Base-by-base conservation (phyloP, 2,888 invertebrate species). In the Prionchulus punctatus region DNA sequence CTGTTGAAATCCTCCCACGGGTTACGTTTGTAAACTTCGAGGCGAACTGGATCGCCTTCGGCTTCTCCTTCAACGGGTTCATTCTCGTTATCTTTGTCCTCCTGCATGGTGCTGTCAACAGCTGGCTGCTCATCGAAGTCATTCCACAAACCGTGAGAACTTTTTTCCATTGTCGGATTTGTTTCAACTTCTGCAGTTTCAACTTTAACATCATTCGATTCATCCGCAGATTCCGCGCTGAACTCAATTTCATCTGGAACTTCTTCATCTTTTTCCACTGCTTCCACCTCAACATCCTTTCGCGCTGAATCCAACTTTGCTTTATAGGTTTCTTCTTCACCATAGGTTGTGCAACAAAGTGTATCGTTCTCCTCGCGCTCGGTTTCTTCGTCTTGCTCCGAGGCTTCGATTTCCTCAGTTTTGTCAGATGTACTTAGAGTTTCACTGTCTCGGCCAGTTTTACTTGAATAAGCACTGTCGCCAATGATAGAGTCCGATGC, bases 381-480 rank as follows among this genome's bases (percentile, higher is more conserved):
- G 12, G 7, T 18, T 36, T 36, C 36, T 36, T 36, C 12, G 12
- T 36, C 36, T 12, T 36, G 7, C 12, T 36, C 36, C 36, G 36
- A 36, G 18, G 36, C 18, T 18, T 36, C 36, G 18, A 7, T 36
- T 12, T 18, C 36, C 18, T 36, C 36, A 12, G 7, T 36, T n/a
- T n/a, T n/a, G n/a, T n/a, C n/a, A n/a, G n/a, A n/a, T n/a, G n/a
- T n/a, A 36, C 36, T 12, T 12, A 18, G 7, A 7, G 36, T 36
- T 18, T 18, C 36, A 36, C 36, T 36, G 12, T 36, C 36, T 36
- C n/a, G n/a, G n/a, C 18, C 36, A 7, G 18, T 50, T 4, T 28
- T 12, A n/a, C 50, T 50, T 7, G 50, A 50, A 50, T 50, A 50
- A 25, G 50, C 50, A 27, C 50, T 50, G n/a, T 50, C 50, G 18